Evolutionary conservation across 2,113 vertebrate species (phyloP), one percentile per base, ranked within the genome.

Genomic region (Platycercus adscitus): DNA sequence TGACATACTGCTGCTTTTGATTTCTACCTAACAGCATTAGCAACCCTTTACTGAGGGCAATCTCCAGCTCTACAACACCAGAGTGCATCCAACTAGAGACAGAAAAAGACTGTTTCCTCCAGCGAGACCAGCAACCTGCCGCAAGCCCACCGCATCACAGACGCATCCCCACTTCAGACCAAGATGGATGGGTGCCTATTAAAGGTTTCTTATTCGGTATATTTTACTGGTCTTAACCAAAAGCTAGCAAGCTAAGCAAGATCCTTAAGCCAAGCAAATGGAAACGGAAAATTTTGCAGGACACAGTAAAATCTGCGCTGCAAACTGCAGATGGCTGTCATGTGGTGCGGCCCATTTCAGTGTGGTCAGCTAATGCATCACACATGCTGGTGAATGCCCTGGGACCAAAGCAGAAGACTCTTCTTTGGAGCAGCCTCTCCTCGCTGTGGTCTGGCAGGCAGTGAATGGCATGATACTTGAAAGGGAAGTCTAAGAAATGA

Each of bases 361-460:
- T 81, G 95, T 86, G 96, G 95, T 94, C 96, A 96, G 82, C 92
- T 96, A 96, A 97, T 84, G 86, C 2, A 29, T 93, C 69, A 90
- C 95, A 96, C 68, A 90, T 91, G 95, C 91, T 71, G 50, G 24
- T 31, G 69, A 88, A 90, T 0, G 0, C 64, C 61, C 65, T 47
- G 80, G 4, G 21, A 96, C 90, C 86, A 83, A 60, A 86, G 90
- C 93, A 90, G 81, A 97, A 91, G 71, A 64, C 46, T 85, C 66
- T 73, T 85, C 85, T 50, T 25, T 56, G 82, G 85, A 93, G 88
- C 91, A 95, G 91, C 80, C 50, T 96, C 88, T 90, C 72, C 82
- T 95, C 3, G 0, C 64, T 86, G 90, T 86, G 96, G 88, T 91
- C 92, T 96, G 92, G 86, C 92, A 95, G n/a, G 64, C 72, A 93